Evolutionary conservation across 2,797 vertebrate genomes (phyloP), one percentile per base, ranked within the genome.

Genomic region (Poliocrania exsul): DNA sequence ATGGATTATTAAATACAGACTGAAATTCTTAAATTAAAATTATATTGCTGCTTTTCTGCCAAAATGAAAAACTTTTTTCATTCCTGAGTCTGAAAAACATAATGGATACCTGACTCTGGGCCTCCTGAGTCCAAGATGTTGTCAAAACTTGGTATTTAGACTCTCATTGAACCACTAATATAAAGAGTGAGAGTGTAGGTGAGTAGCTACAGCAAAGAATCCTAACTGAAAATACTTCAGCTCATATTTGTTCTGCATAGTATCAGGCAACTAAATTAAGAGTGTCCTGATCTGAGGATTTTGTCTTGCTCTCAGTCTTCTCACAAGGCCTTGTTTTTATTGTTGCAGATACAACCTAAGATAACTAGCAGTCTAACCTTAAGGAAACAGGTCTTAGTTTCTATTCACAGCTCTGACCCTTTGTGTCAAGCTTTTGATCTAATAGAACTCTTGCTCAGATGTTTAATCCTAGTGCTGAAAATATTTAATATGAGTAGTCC

Each of bases 1-100:
- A 42, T 75, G 37, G 49, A 81, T 81, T 88, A 84, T 71, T 92
- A 75, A 92, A 86, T 82, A 38, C 16, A 73, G 37, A 92, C 90
- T 81, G 81, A 77, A 87, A 61, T 64, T 67, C 19, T 83, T 86
- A 64, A 17, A 44, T 75, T 74, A 66, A 86, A 72, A 75, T 66
- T 64, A 11, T 16, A n/a, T 82, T 87, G 18, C 50, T 50, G 13
- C 19, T 84, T 92, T 72, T 70, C 79, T 87, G 51, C 31, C 57
- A 74, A 81, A 88, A 64, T 44, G 25, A 75, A 81, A 66, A 67
- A 19, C 11, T 46, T 11, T 46, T 83, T 84, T 88, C 15, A 70
- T 94, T 85, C 29, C 38, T 62, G 4, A 20, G 0, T 79, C 74
- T 91, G 61, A 85, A 81, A 80, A 91, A 19, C 23, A 10, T 82